A percentile compares a stretch with the other conserved stretches of the same genome.
phyloP scores from a whole-genome alignment of 2,888 invertebrate genomes.

The Caenorhabditis sp. region DNA sequence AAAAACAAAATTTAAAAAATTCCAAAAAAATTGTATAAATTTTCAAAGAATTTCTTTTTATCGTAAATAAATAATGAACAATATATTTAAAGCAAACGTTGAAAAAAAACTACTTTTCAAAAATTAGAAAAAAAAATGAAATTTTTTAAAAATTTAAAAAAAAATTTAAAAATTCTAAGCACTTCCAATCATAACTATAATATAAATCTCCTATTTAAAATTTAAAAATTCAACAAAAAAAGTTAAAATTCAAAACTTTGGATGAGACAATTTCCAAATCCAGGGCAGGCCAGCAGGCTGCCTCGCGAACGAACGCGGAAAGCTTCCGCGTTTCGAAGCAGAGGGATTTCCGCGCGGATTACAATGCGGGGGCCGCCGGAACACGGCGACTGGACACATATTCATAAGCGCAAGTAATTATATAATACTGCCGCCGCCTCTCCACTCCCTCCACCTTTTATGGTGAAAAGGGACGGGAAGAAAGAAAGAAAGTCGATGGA shows the following conservation, averaged over 20 bases:
- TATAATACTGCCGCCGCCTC: constrained; percentile 6
- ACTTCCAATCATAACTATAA: no score
- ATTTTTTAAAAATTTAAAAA: no score
- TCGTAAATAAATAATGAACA: no score
- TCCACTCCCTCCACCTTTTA: neutral
- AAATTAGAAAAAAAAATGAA: no score
- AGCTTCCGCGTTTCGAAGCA: neutral
- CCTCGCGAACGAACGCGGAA: neutral
- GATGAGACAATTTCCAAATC: no score
- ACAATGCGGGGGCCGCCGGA: constrained; percentile 38
- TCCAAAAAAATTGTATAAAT: neutral
- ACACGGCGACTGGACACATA: constrained; percentile 17
- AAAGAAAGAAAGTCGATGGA: neutral
- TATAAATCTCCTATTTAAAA: no score
- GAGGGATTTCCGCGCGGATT: constrained; percentile 40
- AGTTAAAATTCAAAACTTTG: no score
- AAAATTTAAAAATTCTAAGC: no score
- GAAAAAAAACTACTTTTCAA: no score
- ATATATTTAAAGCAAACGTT: no score
- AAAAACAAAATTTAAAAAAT: no score
- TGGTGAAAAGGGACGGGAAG: neutral
- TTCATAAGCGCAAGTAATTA: constrained; percentile 33
- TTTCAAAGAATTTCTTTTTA: neutral
- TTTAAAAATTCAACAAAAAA: no score
- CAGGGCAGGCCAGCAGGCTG: neutral